Conservation (phyloP, 2,888 invertebrate genomes). For the Carcina quercana region DNA sequence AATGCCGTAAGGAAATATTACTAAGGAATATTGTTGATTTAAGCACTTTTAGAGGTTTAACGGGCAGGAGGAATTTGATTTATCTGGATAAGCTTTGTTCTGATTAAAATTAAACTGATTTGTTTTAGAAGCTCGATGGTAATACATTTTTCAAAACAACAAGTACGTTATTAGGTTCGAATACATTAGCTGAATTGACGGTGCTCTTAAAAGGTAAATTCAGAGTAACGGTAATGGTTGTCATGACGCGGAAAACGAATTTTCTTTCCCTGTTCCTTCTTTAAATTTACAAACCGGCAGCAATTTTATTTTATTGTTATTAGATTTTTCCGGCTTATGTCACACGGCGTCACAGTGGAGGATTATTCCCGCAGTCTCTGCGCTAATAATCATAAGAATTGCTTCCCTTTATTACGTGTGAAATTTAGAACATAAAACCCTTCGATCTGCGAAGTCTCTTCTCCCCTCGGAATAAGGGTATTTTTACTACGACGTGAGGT, state of each 20-base stretch:
- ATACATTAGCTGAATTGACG: constrained; percentile 43
- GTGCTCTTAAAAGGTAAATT: constrained; percentile 54
- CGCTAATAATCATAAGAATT: constrained; percentile 74
- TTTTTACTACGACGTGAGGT: constrained; percentile 32
- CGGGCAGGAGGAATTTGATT: constrained; percentile 18
- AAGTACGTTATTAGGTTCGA: constrained; percentile 28
- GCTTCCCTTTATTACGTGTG: constrained; percentile 72
- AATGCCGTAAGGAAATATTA: constrained; percentile 63
- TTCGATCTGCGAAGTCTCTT: constrained; percentile 28
- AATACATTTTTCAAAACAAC: no score
- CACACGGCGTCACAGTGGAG: constrained; percentile 64
- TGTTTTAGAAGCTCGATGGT: background rate
- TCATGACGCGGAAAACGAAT: constrained; percentile 65
- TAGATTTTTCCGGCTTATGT: constrained; percentile 74
- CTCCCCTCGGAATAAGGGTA: constrained; percentile 28
- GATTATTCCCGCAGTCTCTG: constrained; percentile 70
- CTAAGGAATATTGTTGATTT: constrained; percentile 60
- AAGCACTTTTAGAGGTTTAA: constrained; percentile 40
- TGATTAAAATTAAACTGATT: constrained; percentile 13
- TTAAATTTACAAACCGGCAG: constrained; percentile 70
- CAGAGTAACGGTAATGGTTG: constrained; percentile 68
- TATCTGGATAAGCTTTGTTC: constrained; percentile 14
- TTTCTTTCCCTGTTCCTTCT: constrained; percentile 58
- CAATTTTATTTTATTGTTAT: constrained; percentile 75
- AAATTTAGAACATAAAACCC: constrained; percentile 62